Evolutionary conservation across 2,888 invertebrate species (phyloP).

Genomic region (Orthosia cruda): DNA sequence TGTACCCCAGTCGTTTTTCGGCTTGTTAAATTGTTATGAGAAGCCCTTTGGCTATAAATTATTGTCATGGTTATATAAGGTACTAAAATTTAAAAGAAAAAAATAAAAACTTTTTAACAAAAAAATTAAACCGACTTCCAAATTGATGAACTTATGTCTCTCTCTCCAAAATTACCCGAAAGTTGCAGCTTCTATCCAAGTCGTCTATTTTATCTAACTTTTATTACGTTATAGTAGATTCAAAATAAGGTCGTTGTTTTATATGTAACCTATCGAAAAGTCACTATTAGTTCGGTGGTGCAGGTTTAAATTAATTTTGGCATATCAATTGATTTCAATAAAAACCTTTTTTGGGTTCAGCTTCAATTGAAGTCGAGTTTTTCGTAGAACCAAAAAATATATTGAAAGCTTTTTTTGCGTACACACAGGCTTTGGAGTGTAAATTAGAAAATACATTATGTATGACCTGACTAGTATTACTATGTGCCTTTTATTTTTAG

Average conservation of each 20-base stretch:
- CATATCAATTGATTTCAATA: constrained; percentile 3
- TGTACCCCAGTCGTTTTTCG: too few species aligned
- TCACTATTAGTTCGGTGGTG: background rate
- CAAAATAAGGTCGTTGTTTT: constrained; percentile 6
- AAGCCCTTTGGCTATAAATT: too few species aligned
- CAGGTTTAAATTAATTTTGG: constrained; percentile 21
- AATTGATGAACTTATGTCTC: too few species aligned
- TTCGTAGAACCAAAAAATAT: background rate
- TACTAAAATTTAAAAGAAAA: too few species aligned
- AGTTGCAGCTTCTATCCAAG: background rate
- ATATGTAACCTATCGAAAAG: background rate
- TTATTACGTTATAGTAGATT: background rate
- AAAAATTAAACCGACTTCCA: too few species aligned
- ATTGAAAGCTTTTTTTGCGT: background rate
- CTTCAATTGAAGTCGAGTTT: background rate
- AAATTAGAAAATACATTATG: background rate
- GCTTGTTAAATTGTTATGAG: too few species aligned
- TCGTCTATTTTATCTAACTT: background rate
- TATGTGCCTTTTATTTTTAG: too few species aligned
- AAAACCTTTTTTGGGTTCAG: background rate
- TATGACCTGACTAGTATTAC: background rate
- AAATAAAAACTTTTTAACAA: too few species aligned
- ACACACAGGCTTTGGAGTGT: background rate
- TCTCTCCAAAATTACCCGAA: too few species aligned
- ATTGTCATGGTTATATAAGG: too few species aligned